Conservation (phyloP, 1,140 invertebrate species). For the Zaprionus lachaisei region DNA sequence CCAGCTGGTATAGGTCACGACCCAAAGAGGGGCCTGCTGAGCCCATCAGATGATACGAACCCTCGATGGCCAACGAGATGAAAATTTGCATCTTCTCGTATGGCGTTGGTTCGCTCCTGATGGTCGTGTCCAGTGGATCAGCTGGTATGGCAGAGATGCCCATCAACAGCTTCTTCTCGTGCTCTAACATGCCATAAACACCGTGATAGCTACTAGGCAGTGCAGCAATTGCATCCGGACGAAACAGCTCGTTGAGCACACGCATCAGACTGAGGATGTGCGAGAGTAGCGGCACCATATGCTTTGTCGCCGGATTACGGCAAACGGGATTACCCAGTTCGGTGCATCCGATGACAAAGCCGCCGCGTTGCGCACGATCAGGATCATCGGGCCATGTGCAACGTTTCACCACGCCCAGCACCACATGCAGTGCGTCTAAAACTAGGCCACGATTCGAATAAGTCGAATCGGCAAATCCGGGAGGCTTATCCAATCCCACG, state of each 20-base stretch:
- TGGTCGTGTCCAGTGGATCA: constrained; percentile 85
- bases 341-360: constrained; percentile 91
- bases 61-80: constrained; percentile 89
- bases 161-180: constrained; percentile 89
- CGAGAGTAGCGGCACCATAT: constrained; percentile 91
- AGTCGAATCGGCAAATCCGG: constrained; percentile 85
- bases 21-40: constrained; percentile 91
- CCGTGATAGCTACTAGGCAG: constrained; percentile 89
- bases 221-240: constrained; percentile 87
- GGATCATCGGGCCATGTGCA: constrained; percentile 93
- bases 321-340: constrained; percentile 91
- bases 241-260: constrained; percentile 92
- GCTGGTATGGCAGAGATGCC: constrained; percentile 85
- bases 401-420: constrained; percentile 93
- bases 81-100: constrained; percentile 93
- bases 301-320: constrained; percentile 93
- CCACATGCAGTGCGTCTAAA: constrained; percentile 89
- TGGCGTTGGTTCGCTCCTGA: constrained; percentile 86
- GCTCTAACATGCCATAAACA: constrained; percentile 89
- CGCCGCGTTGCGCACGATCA: constrained; percentile 91
- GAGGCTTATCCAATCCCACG: constrained; percentile 90
- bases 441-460: constrained; percentile 86
- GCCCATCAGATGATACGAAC: constrained; percentile 91
- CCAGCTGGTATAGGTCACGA: constrained; percentile 91
- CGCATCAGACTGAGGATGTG: constrained; percentile 90